phyloP scores from a whole-genome alignment of 2,797 vertebrate species.

The Micropoecilia bifurca region DNA sequence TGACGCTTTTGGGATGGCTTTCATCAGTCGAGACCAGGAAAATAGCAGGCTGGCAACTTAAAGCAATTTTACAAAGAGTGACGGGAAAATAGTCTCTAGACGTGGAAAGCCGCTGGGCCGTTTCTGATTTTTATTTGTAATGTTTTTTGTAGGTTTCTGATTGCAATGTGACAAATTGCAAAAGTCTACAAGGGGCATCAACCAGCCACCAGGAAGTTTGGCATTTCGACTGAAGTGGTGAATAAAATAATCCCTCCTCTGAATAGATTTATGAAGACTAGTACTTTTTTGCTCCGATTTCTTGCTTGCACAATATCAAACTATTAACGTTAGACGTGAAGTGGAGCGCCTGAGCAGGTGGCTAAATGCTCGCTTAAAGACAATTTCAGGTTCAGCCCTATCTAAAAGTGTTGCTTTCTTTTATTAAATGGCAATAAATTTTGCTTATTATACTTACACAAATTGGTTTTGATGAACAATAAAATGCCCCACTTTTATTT shows the following conservation, averaged over 20 bases:
- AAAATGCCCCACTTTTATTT: not conserved
- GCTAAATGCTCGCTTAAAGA: not conserved
- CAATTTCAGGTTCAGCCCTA: not conserved
- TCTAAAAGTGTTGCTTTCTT: not conserved
- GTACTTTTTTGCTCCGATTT: not conserved
- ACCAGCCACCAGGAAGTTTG: not conserved
- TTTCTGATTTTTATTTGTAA: not conserved
- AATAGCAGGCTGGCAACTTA: not conserved
- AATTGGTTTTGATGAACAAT: not conserved
- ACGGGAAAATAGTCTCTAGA: not conserved
- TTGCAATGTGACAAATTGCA: not conserved
- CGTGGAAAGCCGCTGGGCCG: not conserved
- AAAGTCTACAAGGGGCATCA: not conserved
- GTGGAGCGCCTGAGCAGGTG: not conserved
- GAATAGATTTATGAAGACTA: not conserved
- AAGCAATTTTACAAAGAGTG: not conserved
- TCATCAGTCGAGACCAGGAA: not conserved
- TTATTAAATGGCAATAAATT: not conserved
- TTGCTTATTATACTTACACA: not conserved
- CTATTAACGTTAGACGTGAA: not conserved
- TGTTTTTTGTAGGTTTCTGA: not conserved
- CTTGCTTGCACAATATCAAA: not conserved
- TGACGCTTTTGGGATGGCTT: not conserved
- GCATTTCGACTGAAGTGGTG: not conserved
- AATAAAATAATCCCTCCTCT: not conserved